Conservation (phyloP, 2,888 invertebrate genomes). For the Silvanus unidentatus region DNA sequence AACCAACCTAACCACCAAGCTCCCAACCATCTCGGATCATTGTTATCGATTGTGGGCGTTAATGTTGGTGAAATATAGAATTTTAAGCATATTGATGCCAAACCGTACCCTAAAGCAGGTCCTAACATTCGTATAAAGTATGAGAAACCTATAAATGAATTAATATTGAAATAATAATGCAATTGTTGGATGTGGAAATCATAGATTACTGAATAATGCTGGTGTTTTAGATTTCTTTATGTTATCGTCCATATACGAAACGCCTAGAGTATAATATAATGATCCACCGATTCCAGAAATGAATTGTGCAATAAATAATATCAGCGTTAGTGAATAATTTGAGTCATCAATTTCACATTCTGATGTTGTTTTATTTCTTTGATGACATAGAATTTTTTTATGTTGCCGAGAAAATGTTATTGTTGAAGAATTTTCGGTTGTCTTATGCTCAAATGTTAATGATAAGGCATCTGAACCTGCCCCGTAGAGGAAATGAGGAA, state of each 20-base stretch:
- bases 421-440: slow-evolving; percentile 45
- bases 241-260: slow-evolving; percentile 71
- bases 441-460: slow-evolving; percentile 56
- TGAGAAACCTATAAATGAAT: slow-evolving; percentile 57
- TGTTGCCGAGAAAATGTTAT: slow-evolving; percentile 46
- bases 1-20: slow-evolving; percentile 81
- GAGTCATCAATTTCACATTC: slow-evolving; percentile 44
- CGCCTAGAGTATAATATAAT: slow-evolving; percentile 62
- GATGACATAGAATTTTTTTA: slow-evolving; percentile 54
- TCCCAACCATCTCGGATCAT: slow-evolving; percentile 72
- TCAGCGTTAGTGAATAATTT: slow-evolving; percentile 54
- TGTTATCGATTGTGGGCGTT: slow-evolving; percentile 58
- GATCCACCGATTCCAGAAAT: slow-evolving; percentile 67
- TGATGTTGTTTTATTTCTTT: slow-evolving; percentile 29
- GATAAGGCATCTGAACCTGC: slow-evolving; percentile 61
- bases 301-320: slow-evolving; percentile 63
- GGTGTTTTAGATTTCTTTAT: slow-evolving; percentile 69
- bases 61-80: slow-evolving; percentile 61
- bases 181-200: background rate
- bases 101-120: slow-evolving; percentile 61
- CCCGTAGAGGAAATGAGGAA: slow-evolving; percentile 65
- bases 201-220: slow-evolving; percentile 58
- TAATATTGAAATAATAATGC: no score
- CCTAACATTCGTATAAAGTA: slow-evolving; percentile 64
- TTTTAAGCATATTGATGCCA: slow-evolving; percentile 60